Conservation (phyloP, 2,113 vertebrate genomes). For the Rhizomys pruinosus region DNA sequence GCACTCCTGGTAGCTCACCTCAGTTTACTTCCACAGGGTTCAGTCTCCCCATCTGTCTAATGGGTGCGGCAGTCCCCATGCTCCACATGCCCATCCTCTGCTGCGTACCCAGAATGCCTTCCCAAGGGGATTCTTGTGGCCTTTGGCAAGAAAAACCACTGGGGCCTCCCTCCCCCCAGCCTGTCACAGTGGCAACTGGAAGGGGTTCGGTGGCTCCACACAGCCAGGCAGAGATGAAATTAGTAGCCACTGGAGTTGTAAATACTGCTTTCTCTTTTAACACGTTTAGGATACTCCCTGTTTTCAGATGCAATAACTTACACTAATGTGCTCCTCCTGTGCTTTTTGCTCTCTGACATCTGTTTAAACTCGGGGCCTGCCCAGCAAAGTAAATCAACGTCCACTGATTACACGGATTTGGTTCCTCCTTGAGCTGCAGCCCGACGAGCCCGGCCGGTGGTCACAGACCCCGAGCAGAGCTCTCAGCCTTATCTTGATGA, state of each 20-base stretch:
- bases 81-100: rapidly evolving
- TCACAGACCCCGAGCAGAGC: constrained; percentile 38
- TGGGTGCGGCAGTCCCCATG: rapidly evolving
- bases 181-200: background rate
- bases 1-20: background rate
- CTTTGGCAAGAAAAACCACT: background rate
- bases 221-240: constrained; percentile 69
- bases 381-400: constrained; percentile 80
- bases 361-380: constrained; percentile 81
- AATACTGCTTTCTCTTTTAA: constrained; percentile 79
- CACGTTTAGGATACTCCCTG: constrained; percentile 79
- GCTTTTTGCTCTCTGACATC: constrained; percentile 77
- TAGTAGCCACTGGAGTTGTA: constrained; percentile 65
- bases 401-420: constrained; percentile 72
- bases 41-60: background rate
- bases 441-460: constrained; percentile 32
- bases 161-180: background rate
- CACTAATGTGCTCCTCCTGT: constrained; percentile 77
- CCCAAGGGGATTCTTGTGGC: background rate
- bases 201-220: constrained; percentile 37
- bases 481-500: constrained; percentile 61
- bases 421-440: constrained; percentile 69
- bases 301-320: constrained; percentile 80
- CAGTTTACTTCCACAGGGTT: rapidly evolving
- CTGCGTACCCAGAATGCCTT: no score